Evolutionary conservation across 2,797 vertebrate species (phyloP), one percentile per base, ranked within the genome.

Genomic region (Meda fulgida): DNA sequence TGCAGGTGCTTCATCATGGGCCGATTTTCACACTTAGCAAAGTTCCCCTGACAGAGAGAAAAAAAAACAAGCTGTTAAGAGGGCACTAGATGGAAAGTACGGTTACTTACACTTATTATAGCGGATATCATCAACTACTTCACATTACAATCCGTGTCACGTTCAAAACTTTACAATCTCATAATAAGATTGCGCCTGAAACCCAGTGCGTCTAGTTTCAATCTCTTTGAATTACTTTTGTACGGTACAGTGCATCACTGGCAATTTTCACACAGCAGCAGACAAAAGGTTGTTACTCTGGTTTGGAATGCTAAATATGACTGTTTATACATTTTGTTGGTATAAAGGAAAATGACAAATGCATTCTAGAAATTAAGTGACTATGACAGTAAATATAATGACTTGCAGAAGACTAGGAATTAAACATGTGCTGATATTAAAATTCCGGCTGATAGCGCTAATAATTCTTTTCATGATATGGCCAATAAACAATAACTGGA

Each of bases 1-100:
- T 85, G 89, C 92, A 95, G 94, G 58, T 70, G 91, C 86, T 94
- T 94, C 92, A 94, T 92, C 46, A 92, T 4, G 9, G 89, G 40
- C 71, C 91, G 88, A 6, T 80, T 91, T 36, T 86, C 67, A 0
- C 38, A 72, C 5, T 91, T 86, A 7, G 9, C 31, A 46, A 95
- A 93, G 18, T 34, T 91, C 10, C 53, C 77, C 95, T 96, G 89
- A 83, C 14, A 80, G n/a, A 87, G 7, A 46, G 36, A 18, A 18
- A 40, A 81, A n/a, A 51, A 43, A 26, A 4, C 40, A 11, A 48
- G 46, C 46, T 18, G 46, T 48, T 67, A 67, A 29, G 5, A 36
- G 21, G 53, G 46, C 65, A 70, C 11, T 31, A 80, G 40, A 80
- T 46, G 21, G 7, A 72, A 72, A 23, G 23, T 58, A 55, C 7